These are phyloP conservation scores for Circaetus gallicus DNA, from an alignment of 2,113 vertebrate genomes.

Conservation along the genomic window DNA sequence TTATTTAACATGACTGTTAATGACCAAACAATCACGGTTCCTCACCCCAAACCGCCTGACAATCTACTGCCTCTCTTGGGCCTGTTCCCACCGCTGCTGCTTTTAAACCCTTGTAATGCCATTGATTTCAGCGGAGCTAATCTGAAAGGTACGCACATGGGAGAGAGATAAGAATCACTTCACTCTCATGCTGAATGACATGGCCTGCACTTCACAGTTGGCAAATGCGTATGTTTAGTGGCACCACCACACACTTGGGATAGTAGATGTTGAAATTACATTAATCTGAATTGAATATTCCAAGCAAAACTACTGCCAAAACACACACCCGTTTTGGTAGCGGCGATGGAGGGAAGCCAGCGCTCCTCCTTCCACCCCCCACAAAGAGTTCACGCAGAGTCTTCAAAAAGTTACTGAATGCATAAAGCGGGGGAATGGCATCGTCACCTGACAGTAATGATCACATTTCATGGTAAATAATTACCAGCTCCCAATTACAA, in stretches of 20 bases:
- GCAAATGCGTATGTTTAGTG: neutral
- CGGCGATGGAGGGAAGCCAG: neutral
- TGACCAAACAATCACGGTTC: neutral
- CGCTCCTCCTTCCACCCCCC: neutral
- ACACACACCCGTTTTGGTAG: neutral
- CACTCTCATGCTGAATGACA: neutral
- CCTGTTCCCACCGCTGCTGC: neutral
- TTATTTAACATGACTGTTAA: neutral
- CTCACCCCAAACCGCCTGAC: neutral
- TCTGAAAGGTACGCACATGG: neutral
- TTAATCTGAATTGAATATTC: constrained; percentile 28
- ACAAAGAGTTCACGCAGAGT: neutral
- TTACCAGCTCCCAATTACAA: neutral
- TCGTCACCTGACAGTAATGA: constrained; percentile 34
- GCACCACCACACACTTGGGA: neutral
- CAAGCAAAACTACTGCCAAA: constrained; percentile 37
- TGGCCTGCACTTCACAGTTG: neutral
- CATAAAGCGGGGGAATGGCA: neutral
- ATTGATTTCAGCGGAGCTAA: neutral
- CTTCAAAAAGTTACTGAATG: constrained; percentile 22
- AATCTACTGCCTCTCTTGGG: neutral
- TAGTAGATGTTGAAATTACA: constrained; percentile 26
- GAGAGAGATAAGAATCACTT: neutral
- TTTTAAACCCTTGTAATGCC: neutral
- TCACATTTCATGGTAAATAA: constrained; percentile 21